phyloP scores from a whole-genome alignment of 2,113 vertebrate genomes.

The Dromas ardeola region DNA sequence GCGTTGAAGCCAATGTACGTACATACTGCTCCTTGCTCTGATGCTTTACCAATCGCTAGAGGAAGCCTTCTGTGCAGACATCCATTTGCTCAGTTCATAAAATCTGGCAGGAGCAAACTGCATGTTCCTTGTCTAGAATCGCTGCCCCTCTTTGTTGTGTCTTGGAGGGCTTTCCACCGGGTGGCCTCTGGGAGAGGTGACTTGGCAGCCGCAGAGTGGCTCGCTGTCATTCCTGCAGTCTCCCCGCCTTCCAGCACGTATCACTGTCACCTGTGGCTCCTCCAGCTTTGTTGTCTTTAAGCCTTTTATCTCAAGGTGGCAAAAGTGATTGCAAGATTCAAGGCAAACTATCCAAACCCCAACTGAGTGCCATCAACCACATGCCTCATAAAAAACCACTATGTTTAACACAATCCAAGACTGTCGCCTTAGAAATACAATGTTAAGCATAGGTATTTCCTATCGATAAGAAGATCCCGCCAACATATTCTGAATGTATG shows the following conservation, averaged over 20 bases:
- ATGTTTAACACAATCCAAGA: not conserved
- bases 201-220: not conserved
- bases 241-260: not conserved
- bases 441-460: not conserved
- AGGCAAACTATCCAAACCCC: not conserved
- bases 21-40: not conserved
- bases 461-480: not conserved
- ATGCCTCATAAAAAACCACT: not conserved
- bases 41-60: not conserved
- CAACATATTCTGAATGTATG: not conserved
- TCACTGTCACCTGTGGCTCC: not conserved
- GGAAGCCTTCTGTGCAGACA: not conserved
- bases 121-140: not conserved
- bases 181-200: not conserved
- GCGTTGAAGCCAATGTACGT: rapidly evolving
- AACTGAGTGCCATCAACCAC: not conserved
- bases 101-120: not conserved
- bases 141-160: not conserved
- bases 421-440: not conserved
- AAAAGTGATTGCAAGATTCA: not conserved
- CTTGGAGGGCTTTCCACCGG: not conserved
- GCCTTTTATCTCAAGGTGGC: not conserved
- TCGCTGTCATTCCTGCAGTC: not conserved
- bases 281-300: not conserved
- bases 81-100: not conserved